Conservation (phyloP, 2,797 vertebrate species). For the Sebastes iracundus region DNA sequence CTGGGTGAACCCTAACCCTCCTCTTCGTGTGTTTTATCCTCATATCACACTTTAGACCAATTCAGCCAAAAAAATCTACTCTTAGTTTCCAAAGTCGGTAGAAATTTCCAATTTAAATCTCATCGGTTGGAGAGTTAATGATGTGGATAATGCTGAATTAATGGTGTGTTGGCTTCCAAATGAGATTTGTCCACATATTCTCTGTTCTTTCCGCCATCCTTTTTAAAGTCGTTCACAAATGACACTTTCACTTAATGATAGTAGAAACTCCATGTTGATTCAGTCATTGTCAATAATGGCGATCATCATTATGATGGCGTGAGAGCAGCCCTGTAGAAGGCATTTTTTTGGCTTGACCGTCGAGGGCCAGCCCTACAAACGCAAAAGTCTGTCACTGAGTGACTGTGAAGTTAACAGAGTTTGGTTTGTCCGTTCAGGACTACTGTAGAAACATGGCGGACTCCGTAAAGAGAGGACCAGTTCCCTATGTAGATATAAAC, state of each 20-base stretch:
- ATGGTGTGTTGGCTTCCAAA: not conserved
- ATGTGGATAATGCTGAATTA: slow-evolving; percentile 1
- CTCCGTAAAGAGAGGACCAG: no score
- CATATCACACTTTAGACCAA: not conserved
- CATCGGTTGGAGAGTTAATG: slow-evolving; percentile 1
- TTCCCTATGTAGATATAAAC: no score
- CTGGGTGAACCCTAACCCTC: not conserved
- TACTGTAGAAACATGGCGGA: no score
- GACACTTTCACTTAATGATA: not conserved
- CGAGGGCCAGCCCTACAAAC: no score
- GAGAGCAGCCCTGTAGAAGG: not conserved
- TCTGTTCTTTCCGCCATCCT: not conserved
- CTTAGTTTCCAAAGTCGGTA: not conserved
- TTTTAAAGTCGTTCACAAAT: not conserved
- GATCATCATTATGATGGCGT: not conserved
- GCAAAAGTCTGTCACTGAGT: no score
- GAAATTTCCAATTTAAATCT: not conserved
- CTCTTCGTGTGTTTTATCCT: not conserved
- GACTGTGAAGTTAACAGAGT: no score
- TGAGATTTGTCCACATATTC: not conserved
- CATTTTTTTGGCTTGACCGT: no score
- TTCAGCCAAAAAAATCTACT: not conserved
- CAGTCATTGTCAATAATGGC: not conserved
- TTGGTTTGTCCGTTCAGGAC: no score
- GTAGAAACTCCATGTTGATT: not conserved